These are phyloP conservation scores for Diachrysia chrysitis DNA, from an alignment of 2,888 invertebrate species.

Conservation along the genomic window DNA sequence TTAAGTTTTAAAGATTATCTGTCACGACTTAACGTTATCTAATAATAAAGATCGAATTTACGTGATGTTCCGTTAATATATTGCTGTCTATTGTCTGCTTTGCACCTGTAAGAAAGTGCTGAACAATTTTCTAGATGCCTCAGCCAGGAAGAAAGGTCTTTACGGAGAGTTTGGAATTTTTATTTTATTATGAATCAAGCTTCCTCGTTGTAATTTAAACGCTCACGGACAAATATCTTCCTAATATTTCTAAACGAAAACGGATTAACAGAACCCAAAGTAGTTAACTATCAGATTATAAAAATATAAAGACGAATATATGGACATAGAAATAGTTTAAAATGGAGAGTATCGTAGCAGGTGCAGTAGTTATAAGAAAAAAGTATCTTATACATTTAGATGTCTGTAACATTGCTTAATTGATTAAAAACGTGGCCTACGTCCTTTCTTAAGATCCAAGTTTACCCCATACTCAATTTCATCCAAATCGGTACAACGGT, in stretches of 20 bases:
- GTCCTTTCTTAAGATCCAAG: too few species aligned
- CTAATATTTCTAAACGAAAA: neutral
- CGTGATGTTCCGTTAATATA: constrained; percentile 3
- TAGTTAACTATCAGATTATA: neutral
- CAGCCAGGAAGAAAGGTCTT: neutral
- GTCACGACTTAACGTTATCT: constrained; percentile 46
- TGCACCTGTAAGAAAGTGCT: neutral
- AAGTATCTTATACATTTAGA: too few species aligned
- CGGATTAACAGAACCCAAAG: neutral
- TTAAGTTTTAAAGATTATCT: constrained; percentile 51
- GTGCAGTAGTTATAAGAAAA: too few species aligned
- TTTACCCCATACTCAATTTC: too few species aligned
- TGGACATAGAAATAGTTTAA: neutral
- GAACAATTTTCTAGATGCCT: neutral
- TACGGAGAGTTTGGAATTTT: neutral
- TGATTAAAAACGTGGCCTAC: too few species aligned
- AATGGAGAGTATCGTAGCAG: neutral
- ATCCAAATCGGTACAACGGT: too few species aligned
- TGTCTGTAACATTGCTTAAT: too few species aligned
- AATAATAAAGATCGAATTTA: constrained; percentile 38
- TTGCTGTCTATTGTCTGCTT: constrained; percentile 5
- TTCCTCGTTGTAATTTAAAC: neutral
- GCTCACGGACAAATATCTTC: neutral
- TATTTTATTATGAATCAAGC: too few species aligned
- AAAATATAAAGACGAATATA: neutral